Evolutionary conservation across 1,140 invertebrate species (phyloP), one percentile per base, ranked within the genome.

Genomic region (Aethina tumida): DNA sequence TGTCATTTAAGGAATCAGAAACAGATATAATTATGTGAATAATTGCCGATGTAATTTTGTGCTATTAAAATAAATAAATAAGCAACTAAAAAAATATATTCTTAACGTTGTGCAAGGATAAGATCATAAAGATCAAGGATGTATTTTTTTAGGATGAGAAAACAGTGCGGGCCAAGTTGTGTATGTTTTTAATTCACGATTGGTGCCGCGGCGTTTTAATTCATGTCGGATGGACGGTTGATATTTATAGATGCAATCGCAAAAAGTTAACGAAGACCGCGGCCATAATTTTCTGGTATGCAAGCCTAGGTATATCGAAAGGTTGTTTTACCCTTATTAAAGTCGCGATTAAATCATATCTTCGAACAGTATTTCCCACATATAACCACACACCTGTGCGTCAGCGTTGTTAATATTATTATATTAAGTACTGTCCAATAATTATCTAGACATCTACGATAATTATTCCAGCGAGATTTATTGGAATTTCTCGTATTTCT

Each of bases 341-440:
- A n/a, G 19, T 12, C 9, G 13, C 13, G 35, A 38, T 38, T 44
- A 39, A 39, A 44, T 44, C 42, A 44, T 44, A 45, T 14, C 45
- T 45, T 24, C 38, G 36, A n/a, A n/a, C 38, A 33, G 41, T 27
- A 40, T 12, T 48, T 48, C 46, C 42, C 46, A 48, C 42, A 48
- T 35, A n/a, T n/a, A n/a, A n/a, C n/a, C n/a, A n/a, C n/a, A 39
- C 46, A 48, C 46, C 46, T 48, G 46, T 45, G 42, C 36, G 25
- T 39, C 19, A 31, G 25, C 21, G n/a, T n/a, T n/a, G n/a, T n/a
- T 24, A 27, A 32, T 45, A 37, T 45, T 45, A 45, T 45, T 45
- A 39, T 45, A 44, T 44, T 44, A 44, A 35, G 37, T 40, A 32
- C 37, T 25, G 37, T 35, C 43, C 25, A 41, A 30, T 39, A 45